Base-by-base conservation (phyloP, 2,113 vertebrate genomes). In the Dromas ardeola region DNA sequence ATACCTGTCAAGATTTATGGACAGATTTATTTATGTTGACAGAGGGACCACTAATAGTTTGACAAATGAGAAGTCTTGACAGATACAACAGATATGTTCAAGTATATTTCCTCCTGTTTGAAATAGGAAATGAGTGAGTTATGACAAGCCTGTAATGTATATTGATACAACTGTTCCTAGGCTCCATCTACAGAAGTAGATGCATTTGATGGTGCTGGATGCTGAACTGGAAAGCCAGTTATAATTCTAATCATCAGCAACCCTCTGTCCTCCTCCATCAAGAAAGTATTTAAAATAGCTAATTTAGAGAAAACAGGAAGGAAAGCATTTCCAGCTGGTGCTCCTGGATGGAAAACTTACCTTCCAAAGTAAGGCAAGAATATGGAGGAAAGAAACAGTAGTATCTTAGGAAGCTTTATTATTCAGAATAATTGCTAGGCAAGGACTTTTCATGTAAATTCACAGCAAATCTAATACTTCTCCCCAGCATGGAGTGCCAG, bases 11-110 rank as follows among this genome's bases (percentile, higher is more conserved):
- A 98, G 98, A 98, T 98, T 98, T 98, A 98, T 98, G 98, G 98
- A 98, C 97, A 98, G 98, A 98, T 98, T 97, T 98, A 98, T 98
- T 98, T 98, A 98, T 98, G 98, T 98, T 98, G 98, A 98, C 98
- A 97, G 92, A 96, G 87, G 97, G 97, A 96, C 98, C 97, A 97
- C 97, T 98, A 98, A 98, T 97, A 95, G 97, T 97, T 98, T 98
- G 98, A 98, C 96, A 98, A 98, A 98, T 98, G 97, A 98, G 97
- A 95, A 96, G 91, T 92, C 97, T 98, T 98, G 98, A 98, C 97
- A 98, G 97, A 96, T 97, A 96, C 96, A 97, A 97, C 97, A 97
- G 97, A 98, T 95, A 98, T n/a, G 95, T 96, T 97, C 94, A 97
- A 97, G 95, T 97, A 80, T 98, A 96, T 97, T 98, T 97, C 93